phyloP scores from a whole-genome alignment of 1,140 invertebrate genomes.

The Drosophila leontia region DNA sequence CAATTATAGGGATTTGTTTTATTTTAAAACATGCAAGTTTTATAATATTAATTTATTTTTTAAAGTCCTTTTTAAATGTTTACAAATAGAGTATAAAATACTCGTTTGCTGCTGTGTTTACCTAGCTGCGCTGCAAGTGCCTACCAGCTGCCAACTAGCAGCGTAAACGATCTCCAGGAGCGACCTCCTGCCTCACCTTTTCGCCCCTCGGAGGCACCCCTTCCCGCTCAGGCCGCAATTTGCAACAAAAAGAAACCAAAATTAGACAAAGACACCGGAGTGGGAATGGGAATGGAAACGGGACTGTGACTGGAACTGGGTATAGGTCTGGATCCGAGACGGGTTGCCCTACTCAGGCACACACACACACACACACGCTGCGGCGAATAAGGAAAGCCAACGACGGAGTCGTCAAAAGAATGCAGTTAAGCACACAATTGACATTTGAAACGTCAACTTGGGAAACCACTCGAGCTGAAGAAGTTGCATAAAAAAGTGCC shows the following conservation, averaged over 20 bases:
- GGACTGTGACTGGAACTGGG: conserved; percentile 7
- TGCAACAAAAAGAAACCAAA: conserved; percentile 72
- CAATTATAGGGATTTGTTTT: no score
- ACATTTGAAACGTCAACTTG: conserved; percentile 84
- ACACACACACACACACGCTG: conserved; percentile 32
- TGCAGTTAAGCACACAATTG: conserved; percentile 85
- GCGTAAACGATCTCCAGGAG: conserved; percentile 27
- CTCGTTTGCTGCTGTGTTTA: not conserved
- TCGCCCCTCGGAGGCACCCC: not conserved
- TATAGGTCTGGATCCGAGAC: conserved; percentile 32
- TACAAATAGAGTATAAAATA: not conserved
- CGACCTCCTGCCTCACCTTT: conserved; percentile 17
- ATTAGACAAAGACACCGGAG: conserved; percentile 64
- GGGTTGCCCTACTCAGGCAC: conserved; percentile 45
- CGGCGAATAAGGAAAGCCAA: conserved; percentile 71
- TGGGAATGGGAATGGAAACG: conserved; percentile 17
- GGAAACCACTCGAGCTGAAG: conserved; percentile 81
- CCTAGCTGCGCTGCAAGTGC: conserved; percentile 9
- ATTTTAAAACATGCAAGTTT: no score
- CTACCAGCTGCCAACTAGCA: conserved; percentile 30
- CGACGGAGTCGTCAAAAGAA: conserved; percentile 72
- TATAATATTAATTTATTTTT: no score
- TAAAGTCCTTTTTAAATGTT: not conserved
- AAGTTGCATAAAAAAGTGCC: conserved; percentile 83
- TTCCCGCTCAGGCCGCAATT: conserved; percentile 43